phyloP scores from a whole-genome alignment of 1,140 invertebrate genomes.

The Pseudomyrmex concolor region DNA sequence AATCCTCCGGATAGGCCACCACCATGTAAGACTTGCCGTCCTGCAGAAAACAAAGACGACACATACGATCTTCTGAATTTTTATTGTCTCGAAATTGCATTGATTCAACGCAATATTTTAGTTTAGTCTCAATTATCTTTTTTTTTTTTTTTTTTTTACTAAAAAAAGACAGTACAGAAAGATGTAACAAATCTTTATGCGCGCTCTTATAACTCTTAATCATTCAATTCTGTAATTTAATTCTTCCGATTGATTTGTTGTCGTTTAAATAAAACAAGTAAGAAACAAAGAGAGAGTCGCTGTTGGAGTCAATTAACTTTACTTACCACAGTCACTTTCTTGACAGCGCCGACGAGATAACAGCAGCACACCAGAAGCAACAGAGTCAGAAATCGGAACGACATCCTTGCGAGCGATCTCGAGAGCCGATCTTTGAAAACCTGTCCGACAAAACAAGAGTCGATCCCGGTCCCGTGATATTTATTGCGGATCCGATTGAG shows the following conservation, averaged over 20 bases:
- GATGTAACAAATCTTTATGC: no score
- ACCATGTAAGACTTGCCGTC: slow-evolving; percentile 42
- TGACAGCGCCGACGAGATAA: not conserved
- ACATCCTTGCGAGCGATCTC: slow-evolving; percentile 11
- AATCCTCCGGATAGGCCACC: slow-evolving; percentile 31
- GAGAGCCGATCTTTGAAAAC: not conserved
- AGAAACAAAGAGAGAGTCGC: no score
- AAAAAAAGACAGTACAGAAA: no score
- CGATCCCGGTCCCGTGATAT: not conserved
- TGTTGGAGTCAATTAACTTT: not conserved
- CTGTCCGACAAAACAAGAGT: not conserved
- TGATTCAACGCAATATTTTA: no score
- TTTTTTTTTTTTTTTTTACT: no score
- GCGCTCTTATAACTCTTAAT: no score
- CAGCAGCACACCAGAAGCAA: slow-evolving; percentile 28
- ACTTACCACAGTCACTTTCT: slow-evolving; percentile 56
- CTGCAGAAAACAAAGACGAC: not conserved
- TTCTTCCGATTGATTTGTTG: no score
- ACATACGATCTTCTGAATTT: not conserved
- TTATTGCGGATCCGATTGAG: slow-evolving; percentile 4
- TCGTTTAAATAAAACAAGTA: no score
- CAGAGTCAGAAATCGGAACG: not conserved
- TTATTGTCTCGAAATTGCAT: no score
- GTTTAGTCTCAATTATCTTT: no score
- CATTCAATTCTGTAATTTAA: no score